Evolutionary conservation across 2,113 vertebrate genomes (phyloP).

Genomic region (Shinisaurus crocodilurus): DNA sequence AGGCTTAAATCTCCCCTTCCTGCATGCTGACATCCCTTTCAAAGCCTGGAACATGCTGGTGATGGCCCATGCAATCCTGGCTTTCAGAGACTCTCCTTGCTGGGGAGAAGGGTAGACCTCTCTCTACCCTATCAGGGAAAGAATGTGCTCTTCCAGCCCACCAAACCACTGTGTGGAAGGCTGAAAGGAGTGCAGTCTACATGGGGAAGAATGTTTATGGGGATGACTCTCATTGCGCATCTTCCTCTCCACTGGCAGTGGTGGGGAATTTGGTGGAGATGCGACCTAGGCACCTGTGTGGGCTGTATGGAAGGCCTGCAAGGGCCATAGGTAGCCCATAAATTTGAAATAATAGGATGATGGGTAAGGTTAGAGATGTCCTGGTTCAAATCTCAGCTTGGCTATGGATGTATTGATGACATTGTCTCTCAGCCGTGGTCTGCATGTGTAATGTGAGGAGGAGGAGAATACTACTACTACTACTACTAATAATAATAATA

Average conservation of each 20-base stretch:
- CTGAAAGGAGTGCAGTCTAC: too few relatives aligned
- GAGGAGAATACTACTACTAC: too few relatives aligned
- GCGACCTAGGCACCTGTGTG: too few relatives aligned
- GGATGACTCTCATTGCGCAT: too few relatives aligned
- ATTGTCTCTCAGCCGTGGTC: background rate
- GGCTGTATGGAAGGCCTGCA: too few relatives aligned
- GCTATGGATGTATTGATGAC: background rate
- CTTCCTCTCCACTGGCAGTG: too few relatives aligned
- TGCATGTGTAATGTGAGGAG: too few relatives aligned
- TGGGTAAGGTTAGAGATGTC: background rate
- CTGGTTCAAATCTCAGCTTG: background rate
- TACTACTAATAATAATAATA: background rate
- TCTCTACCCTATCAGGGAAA: background rate
- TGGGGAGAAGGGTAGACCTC: background rate
- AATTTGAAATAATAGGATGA: background rate
- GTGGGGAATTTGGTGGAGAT: too few relatives aligned
- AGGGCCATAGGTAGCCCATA: background rate
- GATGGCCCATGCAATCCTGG: background rate
- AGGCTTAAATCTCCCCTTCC: background rate
- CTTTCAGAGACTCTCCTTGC: background rate
- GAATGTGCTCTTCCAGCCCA: background rate
- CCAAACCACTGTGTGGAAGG: background rate
- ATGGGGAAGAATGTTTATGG: too few relatives aligned
- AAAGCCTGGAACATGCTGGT: background rate
- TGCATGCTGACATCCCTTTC: background rate